Percentiles rank a stretch among this genome's conserved stretches.
These are phyloP conservation scores for Eupristina koningsbergeri DNA, from an alignment of 1,140 invertebrate species.

Conservation along the genomic window DNA sequence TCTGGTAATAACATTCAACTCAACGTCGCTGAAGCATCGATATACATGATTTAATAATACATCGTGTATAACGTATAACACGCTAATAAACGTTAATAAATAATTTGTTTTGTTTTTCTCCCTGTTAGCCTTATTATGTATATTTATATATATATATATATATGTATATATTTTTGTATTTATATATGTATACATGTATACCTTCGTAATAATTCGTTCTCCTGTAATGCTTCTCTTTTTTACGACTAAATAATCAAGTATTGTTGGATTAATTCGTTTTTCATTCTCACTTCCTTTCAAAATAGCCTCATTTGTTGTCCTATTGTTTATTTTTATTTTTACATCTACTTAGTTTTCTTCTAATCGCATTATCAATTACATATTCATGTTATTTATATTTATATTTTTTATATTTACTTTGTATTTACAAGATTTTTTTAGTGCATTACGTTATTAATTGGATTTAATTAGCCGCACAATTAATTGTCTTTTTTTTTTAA, in stretches of 20 bases:
- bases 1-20: slow-evolving; percentile 69
- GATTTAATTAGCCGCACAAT: background rate
- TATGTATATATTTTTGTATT: too few relatives aligned
- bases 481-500: background rate
- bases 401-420: slow-evolving; percentile 47
- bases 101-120: slow-evolving; percentile 56
- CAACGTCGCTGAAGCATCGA: slow-evolving; percentile 69
- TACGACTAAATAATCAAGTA: slow-evolving; percentile 60
- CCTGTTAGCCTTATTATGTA: slow-evolving; percentile 53
- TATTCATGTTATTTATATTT: slow-evolving; percentile 38
- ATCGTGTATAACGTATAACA: slow-evolving; percentile 68
- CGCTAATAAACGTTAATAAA: slow-evolving; percentile 64
- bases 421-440: slow-evolving; percentile 46
- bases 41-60: slow-evolving; percentile 59
- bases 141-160: slow-evolving; percentile 60
- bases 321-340: slow-evolving; percentile 54
- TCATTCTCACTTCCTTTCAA: slow-evolving; percentile 62
- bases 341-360: slow-evolving; percentile 46
- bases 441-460: slow-evolving; percentile 19
- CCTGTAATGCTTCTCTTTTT: slow-evolving; percentile 50
- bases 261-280: slow-evolving; percentile 61
- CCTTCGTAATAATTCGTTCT: slow-evolving; percentile 65
- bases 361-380: slow-evolving; percentile 34
- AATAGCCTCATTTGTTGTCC: slow-evolving; percentile 62
- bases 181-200: slow-evolving; percentile 65